Percentiles rank a stretch among this genome's conserved stretches.
phyloP scores from a whole-genome alignment of 2,113 vertebrate genomes.

The Prietella phreatophila region DNA sequence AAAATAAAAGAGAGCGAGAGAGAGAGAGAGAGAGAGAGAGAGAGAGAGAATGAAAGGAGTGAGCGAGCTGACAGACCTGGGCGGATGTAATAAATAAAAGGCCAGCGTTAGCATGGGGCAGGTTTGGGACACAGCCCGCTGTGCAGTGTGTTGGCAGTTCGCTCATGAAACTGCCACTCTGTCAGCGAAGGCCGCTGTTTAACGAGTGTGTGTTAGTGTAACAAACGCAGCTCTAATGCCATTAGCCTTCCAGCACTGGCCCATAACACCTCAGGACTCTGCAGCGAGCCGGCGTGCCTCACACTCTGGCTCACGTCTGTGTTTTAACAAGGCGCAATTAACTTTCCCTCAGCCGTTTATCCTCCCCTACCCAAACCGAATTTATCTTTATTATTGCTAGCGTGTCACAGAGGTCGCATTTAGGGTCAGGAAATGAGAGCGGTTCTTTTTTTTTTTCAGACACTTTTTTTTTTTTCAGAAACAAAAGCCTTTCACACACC shows the following conservation, averaged over 20 bases:
- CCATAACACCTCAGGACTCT: slow-evolving; percentile 19
- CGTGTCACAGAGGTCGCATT: background rate
- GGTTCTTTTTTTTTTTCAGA: background rate
- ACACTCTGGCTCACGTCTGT: background rate
- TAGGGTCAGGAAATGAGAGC: background rate
- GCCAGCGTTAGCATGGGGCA: background rate
- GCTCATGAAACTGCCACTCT: slow-evolving; percentile 44
- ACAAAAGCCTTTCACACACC: background rate
- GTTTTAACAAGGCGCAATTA: slow-evolving; percentile 25
- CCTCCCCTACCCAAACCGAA: background rate
- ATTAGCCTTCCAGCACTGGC: slow-evolving; percentile 31
- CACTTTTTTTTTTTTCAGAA: background rate
- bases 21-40: background rate
- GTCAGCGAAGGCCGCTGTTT: slow-evolving; percentile 34
- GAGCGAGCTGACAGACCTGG: slow-evolving; percentile 13
- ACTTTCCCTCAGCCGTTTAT: background rate
- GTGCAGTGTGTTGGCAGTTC: slow-evolving; percentile 4
- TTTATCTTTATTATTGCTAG: background rate
- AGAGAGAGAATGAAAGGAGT: background rate
- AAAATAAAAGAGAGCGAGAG: background rate
- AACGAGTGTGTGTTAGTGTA: slow-evolving; percentile 41
- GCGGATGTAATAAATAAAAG: slow-evolving; percentile 28
- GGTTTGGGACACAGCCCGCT: slow-evolving; percentile 23
- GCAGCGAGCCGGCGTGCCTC: background rate
- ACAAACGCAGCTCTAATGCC: slow-evolving; percentile 42